Evolutionary conservation across 1,140 invertebrate genomes (phyloP).

Genomic region (Ips typographus): DNA sequence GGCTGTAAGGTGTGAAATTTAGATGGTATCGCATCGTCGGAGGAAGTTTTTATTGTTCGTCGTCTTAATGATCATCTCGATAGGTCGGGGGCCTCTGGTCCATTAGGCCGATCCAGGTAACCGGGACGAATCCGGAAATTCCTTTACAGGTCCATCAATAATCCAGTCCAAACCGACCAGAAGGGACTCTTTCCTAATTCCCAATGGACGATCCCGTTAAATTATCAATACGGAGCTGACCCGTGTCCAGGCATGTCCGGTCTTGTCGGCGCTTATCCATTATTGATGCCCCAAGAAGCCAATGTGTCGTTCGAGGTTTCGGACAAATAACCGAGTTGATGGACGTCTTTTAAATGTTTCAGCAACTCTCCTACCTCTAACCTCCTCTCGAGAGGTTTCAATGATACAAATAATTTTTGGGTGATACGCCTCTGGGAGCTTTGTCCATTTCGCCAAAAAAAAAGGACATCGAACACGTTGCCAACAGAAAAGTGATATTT

Average conservation of each 20-base stretch:
- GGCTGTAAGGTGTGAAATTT: constrained; percentile 36
- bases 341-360: background rate
- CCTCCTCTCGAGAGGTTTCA: background rate
- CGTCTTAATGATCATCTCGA: constrained; percentile 19
- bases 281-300: constrained; percentile 32
- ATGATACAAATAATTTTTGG: too few relatives aligned
- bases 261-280: constrained; percentile 30
- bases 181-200: constrained; percentile 34
- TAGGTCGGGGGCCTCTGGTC: background rate
- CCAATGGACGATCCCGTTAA: constrained; percentile 21
- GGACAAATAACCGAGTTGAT: background rate
- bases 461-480: background rate
- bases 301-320: constrained; percentile 23
- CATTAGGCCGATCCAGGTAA: constrained; percentile 6
- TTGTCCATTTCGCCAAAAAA: too few relatives aligned
- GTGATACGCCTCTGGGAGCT: too few relatives aligned
- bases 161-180: constrained; percentile 24
- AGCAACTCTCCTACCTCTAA: background rate
- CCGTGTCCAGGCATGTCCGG: constrained; percentile 24
- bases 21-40: constrained; percentile 20
- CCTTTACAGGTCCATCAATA: constrained; percentile 28
- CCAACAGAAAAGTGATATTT: background rate
- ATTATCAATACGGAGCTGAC: constrained; percentile 29
- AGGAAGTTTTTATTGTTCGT: constrained; percentile 27
- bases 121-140: constrained; percentile 12